Percentiles rank a stretch among this genome's conserved stretches.
phyloP scores from a whole-genome alignment of 2,888 invertebrate species.

The Lithodes maja region DNA sequence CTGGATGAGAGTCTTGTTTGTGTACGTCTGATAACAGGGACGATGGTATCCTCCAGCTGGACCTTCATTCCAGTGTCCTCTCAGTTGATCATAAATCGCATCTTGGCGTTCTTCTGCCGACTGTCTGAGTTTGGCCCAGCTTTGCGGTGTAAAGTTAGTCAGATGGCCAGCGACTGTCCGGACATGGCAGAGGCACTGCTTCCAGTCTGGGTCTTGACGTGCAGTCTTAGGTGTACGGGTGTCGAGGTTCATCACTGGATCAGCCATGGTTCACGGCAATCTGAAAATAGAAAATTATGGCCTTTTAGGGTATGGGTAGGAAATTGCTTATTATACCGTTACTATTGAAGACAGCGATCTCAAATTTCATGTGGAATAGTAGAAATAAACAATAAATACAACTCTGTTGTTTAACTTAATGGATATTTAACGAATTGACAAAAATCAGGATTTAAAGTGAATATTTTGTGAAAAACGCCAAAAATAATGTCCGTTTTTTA shows the following conservation, averaged over 20 bases:
- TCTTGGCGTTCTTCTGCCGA: constrained; percentile 13
- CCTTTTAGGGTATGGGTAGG: not conserved
- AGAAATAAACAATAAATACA: too few species aligned
- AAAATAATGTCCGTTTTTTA: too few species aligned
- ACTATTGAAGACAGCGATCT: too few species aligned
- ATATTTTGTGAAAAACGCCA: too few species aligned
- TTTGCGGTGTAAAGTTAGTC: constrained; percentile 2
- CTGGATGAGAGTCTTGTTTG: constrained; percentile 16
- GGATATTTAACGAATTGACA: too few species aligned
- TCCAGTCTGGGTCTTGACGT: constrained; percentile 24
- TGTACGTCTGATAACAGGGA: constrained; percentile 22
- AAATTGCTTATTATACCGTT: too few species aligned
- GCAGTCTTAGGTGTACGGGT: constrained; percentile 16
- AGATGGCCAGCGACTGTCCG: not conserved
- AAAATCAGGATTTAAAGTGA: too few species aligned
- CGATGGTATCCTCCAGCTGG: constrained; percentile 19
- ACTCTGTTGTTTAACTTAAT: too few species aligned
- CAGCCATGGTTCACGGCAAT: constrained; percentile 25
- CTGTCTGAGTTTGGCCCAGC: not conserved
- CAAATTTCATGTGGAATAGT: too few species aligned
- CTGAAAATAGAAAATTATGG: constrained; percentile 17
- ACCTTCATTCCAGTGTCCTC: constrained; percentile 18
- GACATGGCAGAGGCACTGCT: constrained; percentile 20
- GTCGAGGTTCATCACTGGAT: constrained; percentile 25
- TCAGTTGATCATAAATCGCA: not conserved